Base-by-base conservation (phyloP, 2,113 vertebrate species). In the Seriola dumerili region DNA sequence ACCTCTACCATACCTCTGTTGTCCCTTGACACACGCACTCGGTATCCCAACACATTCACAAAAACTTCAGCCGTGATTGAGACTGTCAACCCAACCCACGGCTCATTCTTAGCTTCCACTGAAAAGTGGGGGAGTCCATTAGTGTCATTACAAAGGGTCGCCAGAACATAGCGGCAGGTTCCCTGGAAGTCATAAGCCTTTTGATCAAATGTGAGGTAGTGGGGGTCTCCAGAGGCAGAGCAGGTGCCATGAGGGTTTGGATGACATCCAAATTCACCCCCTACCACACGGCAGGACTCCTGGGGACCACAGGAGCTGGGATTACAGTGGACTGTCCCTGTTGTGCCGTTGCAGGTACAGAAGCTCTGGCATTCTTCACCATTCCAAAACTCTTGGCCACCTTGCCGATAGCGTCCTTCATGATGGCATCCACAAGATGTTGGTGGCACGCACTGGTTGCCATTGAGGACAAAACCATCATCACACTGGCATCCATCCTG, bases 401-500 rank as follows among this genome's bases (percentile, higher is more conserved):
- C 0, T 66, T 83, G 5, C 4, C 21, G 63, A 82, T 94, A 95
- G 6, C 63, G 89, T 21, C 91, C 94, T 36, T 90, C 46, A 1
- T 95, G 83, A 69, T 89, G 70, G 2, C 95, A 95, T 34, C 95
- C 94, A 19, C 95, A 95, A 10, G 55, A 32, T 12, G 70, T 92
- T 34, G 94, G 91, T 0, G 48, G 87, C 21, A 95, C 94, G 0
- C 95, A 95, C 19, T 79, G 89, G 72, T 90, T 68, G 0, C 89
- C 93, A 80, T 92, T 93, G 29, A 95, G 85, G 0, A 95, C 52
- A 8, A 91, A 89, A 4, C 94, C 93, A 34, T 17, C 66, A 11
- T 95, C 50, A 86, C 95, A 95, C 66, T 94, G 93, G 74, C 95
- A 95, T 0, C 94, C 95, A 14, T 94, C 95, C 70, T 93, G 90